Evolutionary conservation across 2,113 vertebrate species (phyloP).

Genomic region (Chunga burmeisteri): DNA sequence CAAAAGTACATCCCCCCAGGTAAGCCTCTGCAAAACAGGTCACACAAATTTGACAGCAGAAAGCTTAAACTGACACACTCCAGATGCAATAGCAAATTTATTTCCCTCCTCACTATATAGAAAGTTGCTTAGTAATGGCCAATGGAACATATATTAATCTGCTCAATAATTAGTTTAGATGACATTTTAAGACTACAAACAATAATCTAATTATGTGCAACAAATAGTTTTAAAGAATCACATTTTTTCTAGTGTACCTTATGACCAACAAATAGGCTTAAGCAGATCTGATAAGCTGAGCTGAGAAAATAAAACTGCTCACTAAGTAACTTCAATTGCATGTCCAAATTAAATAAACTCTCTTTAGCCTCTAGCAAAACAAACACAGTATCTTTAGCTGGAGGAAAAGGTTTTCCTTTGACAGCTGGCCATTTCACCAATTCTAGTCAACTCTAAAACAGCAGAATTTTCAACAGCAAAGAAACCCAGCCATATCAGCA

Average conservation of each 20-base stretch:
- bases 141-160: neutral
- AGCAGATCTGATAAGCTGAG: neutral
- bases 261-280: neutral
- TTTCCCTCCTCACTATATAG: neutral
- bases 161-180: neutral
- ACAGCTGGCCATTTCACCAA: neutral
- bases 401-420: neutral
- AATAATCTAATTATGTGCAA: neutral
- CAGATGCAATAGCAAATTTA: neutral
- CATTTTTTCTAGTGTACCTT: neutral
- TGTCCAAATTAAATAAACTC: neutral
- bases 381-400: neutral
- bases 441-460: neutral
- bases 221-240: neutral
- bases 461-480: neutral
- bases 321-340: neutral
- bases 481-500: neutral
- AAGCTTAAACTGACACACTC: neutral
- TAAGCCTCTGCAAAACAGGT: neutral
- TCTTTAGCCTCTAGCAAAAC: neutral
- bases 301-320: slow-evolving; percentile 7
- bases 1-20: neutral
- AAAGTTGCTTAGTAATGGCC: neutral
- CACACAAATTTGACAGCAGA: neutral
- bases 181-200: neutral